Base-by-base conservation (phyloP, 2,797 vertebrate genomes). In the Chelmon rostratus region DNA sequence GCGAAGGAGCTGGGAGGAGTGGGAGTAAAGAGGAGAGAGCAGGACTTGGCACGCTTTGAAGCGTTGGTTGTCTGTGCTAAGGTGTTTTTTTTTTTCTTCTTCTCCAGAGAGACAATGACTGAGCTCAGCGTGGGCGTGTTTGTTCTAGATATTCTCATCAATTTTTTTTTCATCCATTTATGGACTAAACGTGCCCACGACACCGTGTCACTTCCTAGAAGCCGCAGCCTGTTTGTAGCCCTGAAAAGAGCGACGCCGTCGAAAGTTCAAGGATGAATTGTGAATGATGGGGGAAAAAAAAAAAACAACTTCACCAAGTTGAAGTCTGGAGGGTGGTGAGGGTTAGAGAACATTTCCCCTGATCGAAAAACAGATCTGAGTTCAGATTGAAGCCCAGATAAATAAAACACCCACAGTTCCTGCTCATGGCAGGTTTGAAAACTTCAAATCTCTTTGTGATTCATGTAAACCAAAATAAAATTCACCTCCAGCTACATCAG, bases 121-220 rank as follows among this genome's bases (percentile, higher is more conserved):
- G 90, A 88, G 79, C 84, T 81, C 53, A 10, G 91, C 50, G 91
- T 93, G 89, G 91, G 94, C 69, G 90, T 91, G 86, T 91, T 89
- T 93, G 89, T 91, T 91, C 85, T 86, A 81, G 82, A 92, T 92
- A 91, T 86, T 86, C 68, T 86, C 79, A 64, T 84, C 54, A 21
- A 35, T 67, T 53, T 49, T 78, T 2, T 18, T 50, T n/a, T 49
- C 38, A 73, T 82, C 86, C 86, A 82, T 89, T 91, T 85, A 76
- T 90, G 92, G 92, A 92, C 89, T 87, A 91, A 89, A 91, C 78
- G 85, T 85, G 86, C 84, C 86, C 79, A 87, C 81, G 67, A 72
- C 80, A 82, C 79, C 76, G 73, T 72, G 75, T 65, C 80, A 83
- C 84, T 79, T 88, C 80, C 83, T 68, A 49, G 47, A 47, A 58